Conservation (phyloP, 2,797 vertebrate species). For the Anguilla pacifica region DNA sequence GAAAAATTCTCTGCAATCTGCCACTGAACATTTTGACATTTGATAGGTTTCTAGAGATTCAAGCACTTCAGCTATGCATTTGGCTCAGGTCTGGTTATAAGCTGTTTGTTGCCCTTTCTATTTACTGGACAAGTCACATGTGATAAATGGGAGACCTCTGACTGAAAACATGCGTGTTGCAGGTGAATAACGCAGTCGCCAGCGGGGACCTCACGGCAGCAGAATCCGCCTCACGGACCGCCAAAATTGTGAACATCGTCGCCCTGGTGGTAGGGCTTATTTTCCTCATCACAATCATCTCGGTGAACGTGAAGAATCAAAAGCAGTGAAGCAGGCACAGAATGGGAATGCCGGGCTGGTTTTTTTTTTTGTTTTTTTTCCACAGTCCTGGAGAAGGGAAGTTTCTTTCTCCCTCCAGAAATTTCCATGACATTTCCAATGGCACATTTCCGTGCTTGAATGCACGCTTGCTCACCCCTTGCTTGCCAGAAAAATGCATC, state of each 20-base stretch:
- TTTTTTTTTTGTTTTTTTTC: neutral
- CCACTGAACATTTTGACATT: neutral
- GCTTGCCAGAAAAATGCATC: neutral
- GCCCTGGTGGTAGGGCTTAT: slow-evolving; percentile 62
- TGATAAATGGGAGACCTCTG: neutral
- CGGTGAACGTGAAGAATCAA: neutral
- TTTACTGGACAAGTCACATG: neutral
- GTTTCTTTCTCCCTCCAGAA: neutral
- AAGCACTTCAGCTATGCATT: neutral
- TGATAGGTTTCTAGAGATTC: neutral
- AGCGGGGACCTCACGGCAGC: slow-evolving; percentile 47
- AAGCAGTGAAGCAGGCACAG: neutral
- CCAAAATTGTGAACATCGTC: slow-evolving; percentile 63
- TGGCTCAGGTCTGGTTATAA: neutral
- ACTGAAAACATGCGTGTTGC: slow-evolving; percentile 1
- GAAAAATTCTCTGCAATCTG: neutral
- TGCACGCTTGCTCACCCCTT: neutral
- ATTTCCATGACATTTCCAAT: neutral
- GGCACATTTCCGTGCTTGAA: neutral
- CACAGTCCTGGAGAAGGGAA: neutral
- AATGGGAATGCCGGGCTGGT: neutral
- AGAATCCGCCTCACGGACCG: slow-evolving; percentile 56
- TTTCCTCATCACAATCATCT: slow-evolving; percentile 35
- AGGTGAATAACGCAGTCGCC: slow-evolving; percentile 58
- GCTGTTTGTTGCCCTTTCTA: neutral